Evolutionary conservation across 2,113 vertebrate species (phyloP), one percentile per base, ranked within the genome.

Genomic region (Larimichthys crocea): DNA sequence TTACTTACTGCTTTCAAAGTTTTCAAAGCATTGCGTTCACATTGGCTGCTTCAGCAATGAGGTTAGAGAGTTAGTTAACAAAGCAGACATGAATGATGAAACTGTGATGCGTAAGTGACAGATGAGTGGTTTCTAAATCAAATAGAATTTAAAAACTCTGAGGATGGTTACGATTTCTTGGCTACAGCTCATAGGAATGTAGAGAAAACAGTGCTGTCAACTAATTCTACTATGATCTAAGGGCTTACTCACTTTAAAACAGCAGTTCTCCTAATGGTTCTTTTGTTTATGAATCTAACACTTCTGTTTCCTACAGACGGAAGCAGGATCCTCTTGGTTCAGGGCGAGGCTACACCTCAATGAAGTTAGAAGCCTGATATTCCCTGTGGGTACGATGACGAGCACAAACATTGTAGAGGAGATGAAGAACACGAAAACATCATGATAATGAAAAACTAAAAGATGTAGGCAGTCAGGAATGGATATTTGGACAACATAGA

Each of bases 331-430:
- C 24, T 53, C 65, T 84, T 56, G 76, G 78, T 68, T 79, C 67
- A 15, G 57, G 60, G 60, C 77, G 59, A 73, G 74, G 84, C 82
- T 87, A 78, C 62, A 89, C 74, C 84, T 79, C 62, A 77, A 14
- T 73, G 84, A 88, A 72, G 67, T 81, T 86, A 81, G 90, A 86
- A 82, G 79, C 56, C 67, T 53, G 84, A 90, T 89, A 87, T 75
- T 91, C 82, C 85, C 84, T 20, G 22, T 63, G 88, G 74, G 84
- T 31, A 50, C 0, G 14, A 76, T 31, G 85, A 69, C 31, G 57
- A 82, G 42, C 48, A 10, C 53, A 46, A 46, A 61, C 59, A 5
- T 20, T 26, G 55, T 50, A 64, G 40, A 42, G 57, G 50, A 76
- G 80, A 80, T 15, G 50, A 24, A 46, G 49, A 75, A 72, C 12